These are phyloP conservation scores for Sisor rabdophorus DNA, from an alignment of 2,113 vertebrate species.

Conservation along the genomic window DNA sequence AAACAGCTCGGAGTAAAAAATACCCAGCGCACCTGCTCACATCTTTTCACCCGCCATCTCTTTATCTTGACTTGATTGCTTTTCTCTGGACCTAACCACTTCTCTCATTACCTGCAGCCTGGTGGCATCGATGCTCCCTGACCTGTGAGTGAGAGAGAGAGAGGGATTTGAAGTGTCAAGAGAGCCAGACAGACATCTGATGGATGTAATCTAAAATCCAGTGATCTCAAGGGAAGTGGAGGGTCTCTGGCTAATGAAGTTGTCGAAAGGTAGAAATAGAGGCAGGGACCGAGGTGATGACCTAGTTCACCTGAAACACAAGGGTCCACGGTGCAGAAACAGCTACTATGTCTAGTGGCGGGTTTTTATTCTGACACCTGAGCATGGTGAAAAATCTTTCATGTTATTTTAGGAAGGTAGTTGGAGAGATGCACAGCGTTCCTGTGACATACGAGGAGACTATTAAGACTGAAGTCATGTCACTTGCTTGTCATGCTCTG, in stretches of 20 bases:
- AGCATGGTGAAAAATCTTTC: background rate
- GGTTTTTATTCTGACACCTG: slow-evolving; percentile 10
- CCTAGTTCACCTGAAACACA: background rate
- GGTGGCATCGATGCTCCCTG: slow-evolving; percentile 37
- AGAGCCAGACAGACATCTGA: slow-evolving; percentile 27
- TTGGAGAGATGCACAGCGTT: background rate
- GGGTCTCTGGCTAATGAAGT: slow-evolving; percentile 38
- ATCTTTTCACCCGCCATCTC: slow-evolving; percentile 20
- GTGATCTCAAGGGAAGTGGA: slow-evolving; percentile 21
- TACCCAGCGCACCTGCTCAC: slow-evolving; percentile 42
- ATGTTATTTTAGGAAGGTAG: background rate
- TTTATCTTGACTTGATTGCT: slow-evolving; percentile 52
- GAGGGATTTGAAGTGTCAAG: slow-evolving; percentile 42
- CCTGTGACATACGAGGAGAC: background rate
- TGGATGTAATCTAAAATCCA: slow-evolving; percentile 42
- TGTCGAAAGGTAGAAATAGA: slow-evolving; percentile 24
- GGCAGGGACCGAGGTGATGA: slow-evolving; percentile 22
- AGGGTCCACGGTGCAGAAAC: slow-evolving; percentile 1
- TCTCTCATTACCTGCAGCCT: slow-evolving; percentile 37
- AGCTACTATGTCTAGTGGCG: slow-evolving; percentile 2
- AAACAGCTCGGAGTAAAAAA: slow-evolving; percentile 47
- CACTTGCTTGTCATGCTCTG: slow-evolving; percentile 1
- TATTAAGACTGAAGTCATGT: background rate
- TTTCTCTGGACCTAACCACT: slow-evolving; percentile 41
- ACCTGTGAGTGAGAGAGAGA: slow-evolving; percentile 45